Conservation (phyloP, 2,888 invertebrate species). For the Polydesmus complanatus region DNA sequence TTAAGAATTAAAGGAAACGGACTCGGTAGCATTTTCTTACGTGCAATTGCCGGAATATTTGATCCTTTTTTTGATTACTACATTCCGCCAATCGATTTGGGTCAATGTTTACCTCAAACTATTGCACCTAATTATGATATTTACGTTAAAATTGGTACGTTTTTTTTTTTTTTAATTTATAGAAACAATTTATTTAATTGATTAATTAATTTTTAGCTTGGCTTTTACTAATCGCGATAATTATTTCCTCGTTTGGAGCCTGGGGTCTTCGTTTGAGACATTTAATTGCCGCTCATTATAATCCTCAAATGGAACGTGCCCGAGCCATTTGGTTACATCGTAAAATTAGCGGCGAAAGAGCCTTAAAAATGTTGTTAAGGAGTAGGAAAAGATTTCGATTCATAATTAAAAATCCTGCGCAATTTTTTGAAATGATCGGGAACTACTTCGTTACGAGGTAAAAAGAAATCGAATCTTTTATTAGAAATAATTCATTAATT, state of each 20-base stretch:
- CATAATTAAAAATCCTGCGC: neutral
- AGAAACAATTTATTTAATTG: neutral
- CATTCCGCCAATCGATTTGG: constrained; percentile 10
- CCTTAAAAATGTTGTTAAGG: neutral
- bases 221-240: neutral
- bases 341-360: constrained; percentile 1
- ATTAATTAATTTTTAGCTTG: neutral
- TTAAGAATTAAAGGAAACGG: constrained; percentile 8
- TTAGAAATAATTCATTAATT: neutral
- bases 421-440: neutral
- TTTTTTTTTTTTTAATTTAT: too few species aligned
- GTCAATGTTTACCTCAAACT: constrained; percentile 4
- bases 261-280: constrained; percentile 7
- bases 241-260: constrained; percentile 2
- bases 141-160: constrained; percentile 7
- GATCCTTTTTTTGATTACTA: constrained; percentile 10
- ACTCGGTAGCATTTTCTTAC: neutral
- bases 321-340: constrained; percentile 8
- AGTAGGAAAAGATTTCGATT: neutral
- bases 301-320: neutral
- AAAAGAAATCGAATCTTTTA: neutral
- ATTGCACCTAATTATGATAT: constrained; percentile 1
- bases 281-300: constrained; percentile 1
- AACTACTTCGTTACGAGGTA: constrained; percentile 3
- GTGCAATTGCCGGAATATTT: constrained; percentile 3